Evolutionary conservation across 1,140 invertebrate species (phyloP).

Genomic region (Diorhabda sublineata): DNA sequence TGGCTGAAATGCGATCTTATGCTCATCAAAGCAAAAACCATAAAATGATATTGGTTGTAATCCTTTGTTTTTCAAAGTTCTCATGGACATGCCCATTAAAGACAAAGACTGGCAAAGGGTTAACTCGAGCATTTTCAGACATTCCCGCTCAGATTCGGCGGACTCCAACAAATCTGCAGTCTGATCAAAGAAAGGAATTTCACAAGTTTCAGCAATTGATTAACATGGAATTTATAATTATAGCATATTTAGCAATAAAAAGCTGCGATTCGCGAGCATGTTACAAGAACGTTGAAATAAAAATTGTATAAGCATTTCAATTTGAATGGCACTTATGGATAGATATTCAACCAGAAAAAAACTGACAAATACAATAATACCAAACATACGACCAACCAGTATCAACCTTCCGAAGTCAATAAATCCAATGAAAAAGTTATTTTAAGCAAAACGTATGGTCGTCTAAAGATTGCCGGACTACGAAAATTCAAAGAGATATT

Average conservation of each 20-base stretch:
- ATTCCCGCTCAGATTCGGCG: not conserved
- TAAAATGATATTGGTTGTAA: conserved; percentile 6
- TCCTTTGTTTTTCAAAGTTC: conserved; percentile 1
- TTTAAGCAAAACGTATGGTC: not conserved
- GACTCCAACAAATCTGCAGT: not conserved
- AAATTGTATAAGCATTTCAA: conserved; percentile 2
- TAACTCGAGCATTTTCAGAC: not conserved
- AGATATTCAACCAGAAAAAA: not conserved
- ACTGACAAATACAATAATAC: conserved; percentile 1
- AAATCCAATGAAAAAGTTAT: conserved; percentile 1
- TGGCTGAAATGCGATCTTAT: not conserved
- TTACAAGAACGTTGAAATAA: not conserved
- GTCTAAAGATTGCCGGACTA: not conserved
- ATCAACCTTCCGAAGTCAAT: conserved; percentile 27
- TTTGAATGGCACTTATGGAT: not conserved
- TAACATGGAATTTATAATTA: not conserved
- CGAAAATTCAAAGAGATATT: too few relatives aligned
- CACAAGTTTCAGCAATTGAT: not conserved
- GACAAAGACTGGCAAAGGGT: not conserved
- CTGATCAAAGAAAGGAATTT: conserved; percentile 1
- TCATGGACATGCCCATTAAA: not conserved
- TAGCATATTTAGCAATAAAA: not conserved
- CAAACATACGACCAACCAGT: conserved; percentile 15
- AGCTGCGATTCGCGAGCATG: not conserved
- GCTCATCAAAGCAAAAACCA: not conserved